phyloP scores from a whole-genome alignment of 92 coral and sea anemone genomes.

The Parazoanthus atlanticus region DNA sequence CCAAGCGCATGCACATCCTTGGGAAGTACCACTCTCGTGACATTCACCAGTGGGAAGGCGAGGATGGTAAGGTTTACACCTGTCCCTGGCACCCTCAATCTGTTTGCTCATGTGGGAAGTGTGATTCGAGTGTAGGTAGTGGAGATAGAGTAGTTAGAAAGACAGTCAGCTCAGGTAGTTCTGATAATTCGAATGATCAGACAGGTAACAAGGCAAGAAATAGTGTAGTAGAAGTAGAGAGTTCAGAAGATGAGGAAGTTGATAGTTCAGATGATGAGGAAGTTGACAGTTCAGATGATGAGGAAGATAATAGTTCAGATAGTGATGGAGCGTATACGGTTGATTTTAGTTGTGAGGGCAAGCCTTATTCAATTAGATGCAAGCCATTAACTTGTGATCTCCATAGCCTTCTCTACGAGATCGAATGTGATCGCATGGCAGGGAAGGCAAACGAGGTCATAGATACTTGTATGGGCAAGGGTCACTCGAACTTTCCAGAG shows the following conservation, averaged over 20 bases:
- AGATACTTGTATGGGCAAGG: slow-evolving; percentile 45
- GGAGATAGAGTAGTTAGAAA: no score
- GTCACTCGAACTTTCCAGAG: slow-evolving; percentile 56
- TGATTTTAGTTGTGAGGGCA: slow-evolving; percentile 17
- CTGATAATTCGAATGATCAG: no score
- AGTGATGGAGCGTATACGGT: no score
- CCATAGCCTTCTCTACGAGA: slow-evolving; percentile 63
- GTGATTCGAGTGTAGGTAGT: neutral
- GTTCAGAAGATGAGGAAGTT: neutral
- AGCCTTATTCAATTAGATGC: slow-evolving; percentile 51
- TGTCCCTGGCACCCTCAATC: slow-evolving; percentile 29
- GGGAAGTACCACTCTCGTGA: slow-evolving; percentile 37
- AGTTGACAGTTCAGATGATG: neutral
- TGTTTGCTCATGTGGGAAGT: slow-evolving; percentile 28
- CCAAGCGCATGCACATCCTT: neutral
- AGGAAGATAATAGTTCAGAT: no score
- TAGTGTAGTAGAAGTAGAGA: neutral
- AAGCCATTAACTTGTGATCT: slow-evolving; percentile 52
- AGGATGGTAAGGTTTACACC: neutral
- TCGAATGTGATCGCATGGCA: slow-evolving; percentile 57
- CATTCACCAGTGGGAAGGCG: slow-evolving; percentile 18
- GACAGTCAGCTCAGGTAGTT: no score
- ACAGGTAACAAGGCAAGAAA: neutral
- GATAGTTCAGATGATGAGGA: slow-evolving; percentile 2
- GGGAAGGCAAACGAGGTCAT: slow-evolving; percentile 49